Percentiles rank a stretch among this genome's conserved stretches.
Conservation (phyloP, 1,140 invertebrate species). For the Maniola jurtina region DNA sequence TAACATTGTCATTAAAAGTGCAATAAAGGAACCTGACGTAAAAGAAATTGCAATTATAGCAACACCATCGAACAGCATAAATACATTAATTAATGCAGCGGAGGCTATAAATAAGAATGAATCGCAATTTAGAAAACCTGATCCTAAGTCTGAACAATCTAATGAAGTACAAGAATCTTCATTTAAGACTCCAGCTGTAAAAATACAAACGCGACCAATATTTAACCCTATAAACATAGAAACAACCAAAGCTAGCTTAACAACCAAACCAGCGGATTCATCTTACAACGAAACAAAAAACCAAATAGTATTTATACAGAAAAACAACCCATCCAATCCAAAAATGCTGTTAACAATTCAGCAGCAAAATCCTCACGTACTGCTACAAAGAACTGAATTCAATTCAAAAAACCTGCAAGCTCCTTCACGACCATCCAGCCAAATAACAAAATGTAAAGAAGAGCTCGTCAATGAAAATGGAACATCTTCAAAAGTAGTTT, state of each 20-base stretch:
- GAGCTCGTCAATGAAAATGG: slow-evolving; percentile 50
- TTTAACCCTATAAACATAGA: slow-evolving; percentile 56
- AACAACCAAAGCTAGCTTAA: slow-evolving; percentile 41
- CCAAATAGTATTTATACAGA: slow-evolving; percentile 67
- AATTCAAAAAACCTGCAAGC: slow-evolving; percentile 71
- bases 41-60: slow-evolving; percentile 23
- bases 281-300: slow-evolving; percentile 56
- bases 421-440: slow-evolving; percentile 65
- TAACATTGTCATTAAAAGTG: slow-evolving; percentile 62
- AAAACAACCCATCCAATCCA: slow-evolving; percentile 55
- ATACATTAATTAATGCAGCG: slow-evolving; percentile 58
- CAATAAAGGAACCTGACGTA: slow-evolving; percentile 42
- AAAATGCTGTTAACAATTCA: slow-evolving; percentile 69
- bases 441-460: slow-evolving; percentile 63
- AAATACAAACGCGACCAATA: slow-evolving; percentile 31
- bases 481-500: slow-evolving; percentile 68
- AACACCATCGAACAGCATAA: slow-evolving; percentile 49
- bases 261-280: slow-evolving; percentile 43
- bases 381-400: slow-evolving; percentile 57
- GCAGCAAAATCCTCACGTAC: slow-evolving; percentile 58
- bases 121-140: slow-evolving; percentile 47
- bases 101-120: slow-evolving; percentile 63
- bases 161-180: slow-evolving; percentile 42
- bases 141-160: slow-evolving; percentile 38
- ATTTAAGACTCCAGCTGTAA: slow-evolving; percentile 28